These are phyloP conservation scores for Orussus abietinus DNA, from an alignment of 1,140 invertebrate genomes.

Conservation along the genomic window DNA sequence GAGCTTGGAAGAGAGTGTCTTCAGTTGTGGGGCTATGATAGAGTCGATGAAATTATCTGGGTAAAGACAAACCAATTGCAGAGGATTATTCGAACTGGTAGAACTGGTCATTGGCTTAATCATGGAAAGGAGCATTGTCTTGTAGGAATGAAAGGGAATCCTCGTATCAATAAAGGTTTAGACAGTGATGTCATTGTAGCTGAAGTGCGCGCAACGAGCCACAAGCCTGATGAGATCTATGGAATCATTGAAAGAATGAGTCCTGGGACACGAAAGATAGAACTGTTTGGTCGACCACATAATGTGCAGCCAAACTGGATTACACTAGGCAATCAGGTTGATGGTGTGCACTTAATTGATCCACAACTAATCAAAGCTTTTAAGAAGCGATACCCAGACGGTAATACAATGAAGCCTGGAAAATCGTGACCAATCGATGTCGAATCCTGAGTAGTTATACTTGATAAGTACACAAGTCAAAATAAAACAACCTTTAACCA, in stretches of 20 bases:
- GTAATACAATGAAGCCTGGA: constrained; percentile 73
- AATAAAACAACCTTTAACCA: no score
- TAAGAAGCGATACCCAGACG: constrained; percentile 89
- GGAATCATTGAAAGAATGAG: constrained; percentile 84
- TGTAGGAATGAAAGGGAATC: constrained; percentile 94
- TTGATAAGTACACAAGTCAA: no score
- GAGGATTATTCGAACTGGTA: constrained; percentile 91
- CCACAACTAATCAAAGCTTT: constrained; percentile 87
- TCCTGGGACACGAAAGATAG: constrained; percentile 93
- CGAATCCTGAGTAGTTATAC: no score
- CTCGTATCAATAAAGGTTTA: constrained; percentile 85
- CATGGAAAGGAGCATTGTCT: constrained; percentile 98
- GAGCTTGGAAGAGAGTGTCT: constrained; percentile 91
- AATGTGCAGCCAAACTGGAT: constrained; percentile 99
- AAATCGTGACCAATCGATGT: no score
- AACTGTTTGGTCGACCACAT: constrained; percentile 94
- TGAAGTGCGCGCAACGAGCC: constrained; percentile 94
- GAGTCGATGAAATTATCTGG: constrained; percentile 97
- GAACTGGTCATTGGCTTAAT: constrained; percentile 97
- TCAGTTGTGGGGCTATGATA: constrained; percentile 91
- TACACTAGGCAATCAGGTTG: constrained; percentile 91
- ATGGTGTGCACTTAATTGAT: constrained; percentile 91
- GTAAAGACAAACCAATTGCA: constrained; percentile 98
- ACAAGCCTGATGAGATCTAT: constrained; percentile 98
- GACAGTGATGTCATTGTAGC: constrained; percentile 98